These are phyloP conservation scores for Trachelus troglodyta DNA, from an alignment of 2,888 invertebrate species.

Conservation along the genomic window DNA sequence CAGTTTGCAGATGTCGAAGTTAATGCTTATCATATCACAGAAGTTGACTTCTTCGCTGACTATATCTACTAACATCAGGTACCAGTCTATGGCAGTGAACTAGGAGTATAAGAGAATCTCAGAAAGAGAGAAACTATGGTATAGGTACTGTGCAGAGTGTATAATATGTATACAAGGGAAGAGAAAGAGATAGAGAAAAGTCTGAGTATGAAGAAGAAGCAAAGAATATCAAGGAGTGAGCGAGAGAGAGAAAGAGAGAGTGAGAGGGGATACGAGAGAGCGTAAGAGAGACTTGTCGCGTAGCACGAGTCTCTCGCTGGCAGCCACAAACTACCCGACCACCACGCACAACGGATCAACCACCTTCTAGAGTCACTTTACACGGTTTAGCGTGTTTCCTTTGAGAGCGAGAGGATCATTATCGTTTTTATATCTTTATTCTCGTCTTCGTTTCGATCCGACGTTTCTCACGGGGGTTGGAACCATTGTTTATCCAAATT, in stretches of 20 bases:
- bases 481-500: neutral
- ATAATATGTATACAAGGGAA: conserved; percentile 5
- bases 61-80: neutral
- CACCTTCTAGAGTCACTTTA: conserved; percentile 36
- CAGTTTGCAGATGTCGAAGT: neutral
- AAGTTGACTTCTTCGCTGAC: neutral
- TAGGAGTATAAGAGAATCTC: neutral
- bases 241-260: conserved; percentile 30
- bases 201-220: conserved; percentile 2
- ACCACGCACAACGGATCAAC: conserved; percentile 59
- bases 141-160: conserved; percentile 9
- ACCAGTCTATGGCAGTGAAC: neutral
- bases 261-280: conserved; percentile 20
- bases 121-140: conserved; percentile 11
- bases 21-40: neutral
- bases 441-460: neutral
- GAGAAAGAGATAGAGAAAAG: conserved; percentile 16
- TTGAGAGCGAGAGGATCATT: neutral
- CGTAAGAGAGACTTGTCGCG: conserved; percentile 4
- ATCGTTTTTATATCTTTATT: neutral
- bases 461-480: neutral
- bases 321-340: conserved; percentile 65
- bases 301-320: conserved; percentile 34
- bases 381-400: neutral
- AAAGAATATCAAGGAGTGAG: conserved; percentile 6